Percentiles rank a stretch among this genome's conserved stretches.
Conservation (phyloP, 2,888 invertebrate species). For the Limnephilus rhombicus region DNA sequence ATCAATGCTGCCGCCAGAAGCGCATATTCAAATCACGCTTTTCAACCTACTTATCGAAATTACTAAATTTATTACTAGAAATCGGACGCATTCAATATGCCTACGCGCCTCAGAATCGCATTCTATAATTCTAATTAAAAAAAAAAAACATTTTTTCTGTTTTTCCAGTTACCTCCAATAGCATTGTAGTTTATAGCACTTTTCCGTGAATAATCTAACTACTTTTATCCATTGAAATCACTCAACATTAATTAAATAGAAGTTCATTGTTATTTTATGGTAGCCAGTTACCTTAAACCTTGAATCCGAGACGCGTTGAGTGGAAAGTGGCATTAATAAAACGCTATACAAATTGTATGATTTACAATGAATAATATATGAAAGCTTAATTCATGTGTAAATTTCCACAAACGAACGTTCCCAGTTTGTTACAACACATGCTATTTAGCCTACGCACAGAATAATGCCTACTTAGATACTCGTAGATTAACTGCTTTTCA, state of each 20-base stretch:
- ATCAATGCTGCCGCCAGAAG: not conserved
- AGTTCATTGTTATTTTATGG: not conserved
- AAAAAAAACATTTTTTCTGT: not conserved
- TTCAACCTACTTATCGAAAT: not conserved
- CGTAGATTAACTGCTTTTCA: not conserved
- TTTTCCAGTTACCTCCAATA: not conserved
- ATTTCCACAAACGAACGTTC: constrained; percentile 26
- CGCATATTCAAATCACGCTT: not conserved
- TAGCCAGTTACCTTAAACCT: not conserved
- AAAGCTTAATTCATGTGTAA: constrained; percentile 25
- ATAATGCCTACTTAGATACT: constrained; percentile 20
- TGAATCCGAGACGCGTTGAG: not conserved
- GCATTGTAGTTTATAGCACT: not conserved
- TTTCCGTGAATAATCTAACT: not conserved
- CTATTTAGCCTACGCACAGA: constrained; percentile 27
- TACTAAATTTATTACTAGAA: not conserved
- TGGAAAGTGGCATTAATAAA: not conserved
- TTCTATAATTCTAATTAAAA: not conserved
- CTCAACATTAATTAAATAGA: not conserved
- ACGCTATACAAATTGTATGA: not conserved
- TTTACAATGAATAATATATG: constrained; percentile 19
- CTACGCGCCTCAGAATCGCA: not conserved
- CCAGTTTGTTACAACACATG: constrained; percentile 22
- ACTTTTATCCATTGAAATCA: not conserved
- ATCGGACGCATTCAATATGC: not conserved